Conservation (phyloP, 2,113 vertebrate species). For the Crotophaga sulcirostris region DNA sequence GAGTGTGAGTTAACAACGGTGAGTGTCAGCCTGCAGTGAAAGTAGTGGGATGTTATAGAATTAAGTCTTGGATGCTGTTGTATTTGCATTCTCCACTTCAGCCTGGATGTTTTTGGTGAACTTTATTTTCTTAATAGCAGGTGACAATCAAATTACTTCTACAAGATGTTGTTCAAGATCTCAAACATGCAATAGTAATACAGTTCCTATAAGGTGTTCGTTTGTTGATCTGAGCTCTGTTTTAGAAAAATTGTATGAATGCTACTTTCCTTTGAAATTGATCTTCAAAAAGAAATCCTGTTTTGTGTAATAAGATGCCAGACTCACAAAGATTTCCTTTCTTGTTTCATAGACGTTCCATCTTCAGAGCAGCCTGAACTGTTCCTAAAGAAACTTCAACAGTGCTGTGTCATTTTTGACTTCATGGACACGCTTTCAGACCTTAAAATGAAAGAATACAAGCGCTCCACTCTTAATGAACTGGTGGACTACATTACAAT, state of each 20-base stretch:
- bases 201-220: background rate
- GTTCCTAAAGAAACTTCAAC: constrained; percentile 99
- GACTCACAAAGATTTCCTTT: constrained; percentile 77
- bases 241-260: constrained; percentile 65
- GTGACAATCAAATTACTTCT: background rate
- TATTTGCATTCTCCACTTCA: background rate
- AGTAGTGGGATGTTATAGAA: background rate
- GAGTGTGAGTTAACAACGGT: background rate
- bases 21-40: background rate
- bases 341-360: constrained; percentile 90
- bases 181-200: background rate
- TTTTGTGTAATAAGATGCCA: constrained; percentile 75
- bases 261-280: constrained; percentile 69
- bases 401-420: constrained; percentile 99
- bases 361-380: constrained; percentile 98
- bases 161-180: background rate
- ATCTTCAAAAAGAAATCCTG: constrained; percentile 73
- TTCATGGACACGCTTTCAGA: constrained; percentile 99
- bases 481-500: constrained; percentile 99
- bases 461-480: constrained; percentile 99
- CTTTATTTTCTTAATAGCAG: constrained; percentile 17
- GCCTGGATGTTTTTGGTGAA: constrained; percentile 4
- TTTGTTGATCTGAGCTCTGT: constrained; percentile 63
- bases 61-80: background rate
- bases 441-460: constrained; percentile 99